Base-by-base conservation (phyloP, 2,113 vertebrate genomes). In the Talpa occidentalis region DNA sequence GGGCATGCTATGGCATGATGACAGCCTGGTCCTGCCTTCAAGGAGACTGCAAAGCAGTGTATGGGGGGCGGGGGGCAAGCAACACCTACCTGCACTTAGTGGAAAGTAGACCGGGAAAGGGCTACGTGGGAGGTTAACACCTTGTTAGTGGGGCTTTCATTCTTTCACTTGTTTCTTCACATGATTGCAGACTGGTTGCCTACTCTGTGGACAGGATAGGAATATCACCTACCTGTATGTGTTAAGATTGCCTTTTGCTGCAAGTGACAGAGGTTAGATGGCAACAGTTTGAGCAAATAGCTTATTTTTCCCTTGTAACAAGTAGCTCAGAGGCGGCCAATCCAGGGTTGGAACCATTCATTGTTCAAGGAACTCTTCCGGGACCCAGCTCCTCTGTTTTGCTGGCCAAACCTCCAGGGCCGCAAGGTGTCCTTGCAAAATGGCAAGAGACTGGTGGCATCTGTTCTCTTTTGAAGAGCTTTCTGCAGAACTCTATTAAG, bases 401-500 rank as follows among this genome's bases (percentile, higher is more conserved):
- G 14, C 19, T 74, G 26, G 16, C 47, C 60, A 30, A 35, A 12
- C 12, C 37, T 47, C 26, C 24, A 62, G 80, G 54, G 32, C 30
- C 59, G 40, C 14, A 69, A 40, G 12, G 6, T 14, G 56, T 28
- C 32, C 19, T 74, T 73, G 40, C 16, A 70, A 83, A 64, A 22
- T 62, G 85, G 4, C 28, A 14, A 22, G 74, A 86, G 22, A 78
- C 28, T 40, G 6, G 15, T 26, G 56, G 22, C 24, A n/a, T 66
- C 66, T 28, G 28, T 67, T 14, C 22, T 21, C 2, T 16, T 89
- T 80, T 62, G 72, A 67, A 89, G 73, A 74, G 3, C 19, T 86
- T 96, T 94, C 84, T 89, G n/a, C 70, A 94, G 77, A 80, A 40
- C 12, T 52, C 35, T n/a, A 24, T 60, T 70, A 76, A 22, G 28